Conservation (phyloP, 1,140 invertebrate genomes). For the Scaptomyza montana region DNA sequence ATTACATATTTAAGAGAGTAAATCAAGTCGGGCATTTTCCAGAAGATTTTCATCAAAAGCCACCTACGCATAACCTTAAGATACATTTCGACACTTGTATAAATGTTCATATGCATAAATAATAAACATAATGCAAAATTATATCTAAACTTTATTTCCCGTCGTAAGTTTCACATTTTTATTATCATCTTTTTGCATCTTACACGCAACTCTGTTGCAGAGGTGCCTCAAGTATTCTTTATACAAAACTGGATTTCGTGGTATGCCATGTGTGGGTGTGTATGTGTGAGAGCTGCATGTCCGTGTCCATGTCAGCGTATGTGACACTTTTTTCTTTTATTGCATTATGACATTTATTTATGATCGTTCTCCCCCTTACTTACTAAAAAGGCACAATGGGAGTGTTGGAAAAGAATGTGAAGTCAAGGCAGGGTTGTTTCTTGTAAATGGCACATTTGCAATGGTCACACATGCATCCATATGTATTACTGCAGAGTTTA, state of each 20-base stretch:
- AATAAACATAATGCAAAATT: constrained; percentile 4
- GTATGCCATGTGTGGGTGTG: constrained; percentile 24
- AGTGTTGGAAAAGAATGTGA: constrained; percentile 8
- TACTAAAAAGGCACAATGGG: constrained; percentile 5
- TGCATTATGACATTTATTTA: constrained; percentile 80
- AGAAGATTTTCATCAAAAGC: neutral
- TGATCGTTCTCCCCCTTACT: constrained; percentile 47
- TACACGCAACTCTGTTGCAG: constrained; percentile 55
- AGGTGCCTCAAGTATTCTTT: constrained; percentile 25
- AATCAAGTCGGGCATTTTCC: neutral
- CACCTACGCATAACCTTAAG: constrained; percentile 17
- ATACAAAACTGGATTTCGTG: constrained; percentile 47
- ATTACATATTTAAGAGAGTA: neutral
- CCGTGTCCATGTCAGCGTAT: constrained; percentile 49
- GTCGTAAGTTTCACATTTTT: constrained; percentile 37
- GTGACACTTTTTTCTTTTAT: constrained; percentile 72
- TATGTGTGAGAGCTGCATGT: constrained; percentile 26
- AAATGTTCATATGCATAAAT: constrained; percentile 2
- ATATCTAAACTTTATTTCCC: constrained; percentile 5
- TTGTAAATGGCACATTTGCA: no score
- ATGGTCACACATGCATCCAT: constrained; percentile 7
- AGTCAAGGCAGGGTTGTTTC: constrained; percentile 9
- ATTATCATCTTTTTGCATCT: constrained; percentile 44
- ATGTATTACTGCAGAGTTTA: neutral
- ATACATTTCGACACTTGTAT: neutral